Evolutionary conservation across 2,113 vertebrate genomes (phyloP).

Genomic region (zebrafish (Danio rerio)): GRCz12tu NC_133197.1:21552001-21552500

Average conservation of each 20-base stretch:
- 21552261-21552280: background rate
- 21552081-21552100: background rate
- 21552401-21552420: no score
- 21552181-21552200: background rate
- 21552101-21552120: constrained; percentile 24
- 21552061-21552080: background rate
- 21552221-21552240: constrained; percentile 22
- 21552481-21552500: no score
- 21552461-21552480: no score
- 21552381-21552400: background rate
- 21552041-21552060: background rate
- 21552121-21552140: background rate
- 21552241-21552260: background rate
- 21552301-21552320: no score
- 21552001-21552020: background rate
- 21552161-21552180: constrained; percentile 13
- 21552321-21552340: no score
- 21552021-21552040: background rate
- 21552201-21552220: background rate
- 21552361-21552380: background rate
- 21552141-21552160: constrained; percentile 26
- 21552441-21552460: no score
- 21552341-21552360: no score
- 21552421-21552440: no score
- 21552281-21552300: background rate